phyloP scores from a whole-genome alignment of 2,888 invertebrate species.

The Masnerella sp. region DNA sequence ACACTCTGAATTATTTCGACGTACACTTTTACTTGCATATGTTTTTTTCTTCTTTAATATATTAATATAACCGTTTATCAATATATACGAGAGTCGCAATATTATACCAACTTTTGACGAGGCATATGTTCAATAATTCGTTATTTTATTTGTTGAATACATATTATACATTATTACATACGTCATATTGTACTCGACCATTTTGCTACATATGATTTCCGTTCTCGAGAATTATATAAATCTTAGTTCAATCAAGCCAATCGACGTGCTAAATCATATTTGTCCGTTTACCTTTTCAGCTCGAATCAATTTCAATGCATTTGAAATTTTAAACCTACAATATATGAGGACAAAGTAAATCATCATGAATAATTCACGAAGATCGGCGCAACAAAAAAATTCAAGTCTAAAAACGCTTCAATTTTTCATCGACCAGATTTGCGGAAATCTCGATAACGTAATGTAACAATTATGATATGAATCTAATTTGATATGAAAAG shows the following conservation, averaged over 20 bases:
- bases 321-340: no score
- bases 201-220: constrained; percentile 38
- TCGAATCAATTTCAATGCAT: no score
- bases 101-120: constrained; percentile 21
- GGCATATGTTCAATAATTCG: constrained; percentile 40
- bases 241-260: not conserved
- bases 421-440: not conserved
- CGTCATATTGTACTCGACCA: constrained; percentile 49
- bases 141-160: constrained; percentile 45
- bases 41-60: constrained; percentile 5
- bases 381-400: no score
- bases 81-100: constrained; percentile 3
- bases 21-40: no score
- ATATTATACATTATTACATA: constrained; percentile 55
- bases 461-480: constrained; percentile 41
- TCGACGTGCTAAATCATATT: no score
- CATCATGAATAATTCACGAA: no score
- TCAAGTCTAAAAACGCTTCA: not conserved
- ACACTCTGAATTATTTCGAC: no score
- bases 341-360: no score
- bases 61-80: constrained; percentile 18
- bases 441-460: constrained; percentile 5
- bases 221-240: not conserved
- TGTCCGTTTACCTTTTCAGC: no score
- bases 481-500: constrained; percentile 46